Base-by-base conservation (phyloP, 2,113 vertebrate genomes). In the Gymnogyps californianus region DNA sequence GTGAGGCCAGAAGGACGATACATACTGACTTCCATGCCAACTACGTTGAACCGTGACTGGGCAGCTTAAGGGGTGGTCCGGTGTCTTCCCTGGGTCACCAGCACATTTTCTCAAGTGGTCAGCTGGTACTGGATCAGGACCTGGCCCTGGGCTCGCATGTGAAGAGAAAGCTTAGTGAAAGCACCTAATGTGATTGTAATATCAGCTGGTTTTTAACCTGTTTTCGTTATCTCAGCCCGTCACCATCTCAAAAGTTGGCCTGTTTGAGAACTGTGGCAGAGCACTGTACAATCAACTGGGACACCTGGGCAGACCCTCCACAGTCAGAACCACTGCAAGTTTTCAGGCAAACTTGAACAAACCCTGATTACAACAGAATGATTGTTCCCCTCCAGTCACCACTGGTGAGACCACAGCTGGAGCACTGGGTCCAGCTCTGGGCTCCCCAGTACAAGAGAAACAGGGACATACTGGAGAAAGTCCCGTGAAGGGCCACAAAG, bases 11-110 rank as follows among this genome's bases (percentile, higher is more conserved):
- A 42, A 90, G 49, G 8, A 72, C 4, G 3, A 28, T 51, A 61
- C 0, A 0, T 22, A 51, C 32, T 58, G n/a, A 57, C 42, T 75
- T 89, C 44, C 29, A 24, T 4, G 10, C 5, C 49, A 36, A 9
- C 32, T 29, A n/a, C 1, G 0, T 9, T 34, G 38, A 91, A 47
- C 40, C 1, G 0, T 17, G 11, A 19, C 21, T 16, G 21, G 10
- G 29, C 64, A 64, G 47, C 20, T 92, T 75, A 42, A 61, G 40
- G 31, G 16, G 8, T 47, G 24, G 11, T 51, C 9, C 22, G 12
- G 9, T 10, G 5, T 69, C 67, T 77, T 72, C 31, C 10, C 34
- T 77, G 38, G 7, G 46, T 42, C 42, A 79, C 24, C 36, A 76
- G 11, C 7, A 18, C 10, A 7, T 51, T 80, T 79, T 49, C 40